A percentile compares a stretch with the other conserved stretches of the same genome.
Conservation (phyloP, 2,113 vertebrate species). For the Ictidomys tridecemlineatus region DNA sequence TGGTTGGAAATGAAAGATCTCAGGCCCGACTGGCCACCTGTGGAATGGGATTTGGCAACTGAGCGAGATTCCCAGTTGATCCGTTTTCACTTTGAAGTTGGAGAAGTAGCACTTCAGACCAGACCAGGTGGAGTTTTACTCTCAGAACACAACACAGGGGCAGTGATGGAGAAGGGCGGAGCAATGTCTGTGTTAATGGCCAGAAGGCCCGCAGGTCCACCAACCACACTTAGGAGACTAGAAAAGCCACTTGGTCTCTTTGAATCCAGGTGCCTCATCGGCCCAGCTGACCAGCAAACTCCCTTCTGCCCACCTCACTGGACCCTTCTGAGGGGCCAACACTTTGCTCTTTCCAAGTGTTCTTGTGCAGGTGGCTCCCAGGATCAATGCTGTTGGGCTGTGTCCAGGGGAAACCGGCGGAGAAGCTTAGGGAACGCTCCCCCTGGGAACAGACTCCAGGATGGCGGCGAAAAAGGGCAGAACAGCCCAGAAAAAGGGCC, state of each 20-base stretch:
- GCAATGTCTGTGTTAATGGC: neutral
- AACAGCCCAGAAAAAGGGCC: no score
- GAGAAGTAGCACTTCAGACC: neutral
- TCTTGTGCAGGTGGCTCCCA: neutral
- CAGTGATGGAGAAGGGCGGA: neutral
- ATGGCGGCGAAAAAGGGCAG: rapidly evolving
- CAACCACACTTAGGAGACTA: rapidly evolving
- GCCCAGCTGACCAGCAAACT: neutral
- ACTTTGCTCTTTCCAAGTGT: neutral
- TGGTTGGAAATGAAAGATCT: neutral
- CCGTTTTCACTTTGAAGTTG: rapidly evolving
- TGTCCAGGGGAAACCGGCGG: neutral
- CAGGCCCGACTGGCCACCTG: neutral
- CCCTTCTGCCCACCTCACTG: neutral
- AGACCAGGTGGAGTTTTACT: neutral
- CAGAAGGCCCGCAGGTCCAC: neutral
- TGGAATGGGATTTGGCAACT: neutral
- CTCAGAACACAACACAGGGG: neutral
- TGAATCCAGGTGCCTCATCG: no score
- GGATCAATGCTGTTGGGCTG: rapidly evolving
- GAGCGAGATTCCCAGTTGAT: no score
- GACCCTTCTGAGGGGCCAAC: no score
- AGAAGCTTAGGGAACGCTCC: neutral
- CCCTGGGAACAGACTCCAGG: neutral
- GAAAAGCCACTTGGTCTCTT: neutral